Percentiles rank a stretch among this genome's conserved stretches.
phyloP scores from a whole-genome alignment of 2,113 vertebrate species.

The Lathamus discolor region DNA sequence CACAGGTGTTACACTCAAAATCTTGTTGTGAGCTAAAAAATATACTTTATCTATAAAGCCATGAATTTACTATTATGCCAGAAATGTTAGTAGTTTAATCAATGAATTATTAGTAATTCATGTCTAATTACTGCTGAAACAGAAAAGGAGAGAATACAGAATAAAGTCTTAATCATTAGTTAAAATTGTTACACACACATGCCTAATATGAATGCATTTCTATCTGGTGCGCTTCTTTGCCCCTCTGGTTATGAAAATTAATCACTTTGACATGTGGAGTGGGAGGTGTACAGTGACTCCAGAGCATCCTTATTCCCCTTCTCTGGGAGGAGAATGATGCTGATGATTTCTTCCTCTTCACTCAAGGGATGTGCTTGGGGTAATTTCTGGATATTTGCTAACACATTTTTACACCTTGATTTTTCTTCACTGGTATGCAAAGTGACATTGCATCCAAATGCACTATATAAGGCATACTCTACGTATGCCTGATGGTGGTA shows the following conservation, averaged over 20 bases:
- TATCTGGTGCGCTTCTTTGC: not conserved
- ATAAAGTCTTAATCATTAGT: not conserved
- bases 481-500: not conserved
- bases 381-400: not conserved
- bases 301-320: not conserved
- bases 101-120: not conserved
- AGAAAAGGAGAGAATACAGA: not conserved
- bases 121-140: not conserved
- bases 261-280: too few relatives aligned
- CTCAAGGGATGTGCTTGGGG: not conserved
- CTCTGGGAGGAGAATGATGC: not conserved
- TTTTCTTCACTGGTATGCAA: not conserved
- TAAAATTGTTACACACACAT: not conserved
- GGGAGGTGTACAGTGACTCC: not conserved
- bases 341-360: not conserved
- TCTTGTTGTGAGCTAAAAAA: not conserved
- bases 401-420: not conserved
- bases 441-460: not conserved
- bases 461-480: not conserved
- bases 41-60: not conserved
- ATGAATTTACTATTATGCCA: not conserved
- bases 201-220: not conserved
- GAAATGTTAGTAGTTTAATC: not conserved
- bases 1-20: not conserved
- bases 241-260: not conserved